phyloP scores from a whole-genome alignment of 2,888 invertebrate species.

The Charanyca ferruginea region DNA sequence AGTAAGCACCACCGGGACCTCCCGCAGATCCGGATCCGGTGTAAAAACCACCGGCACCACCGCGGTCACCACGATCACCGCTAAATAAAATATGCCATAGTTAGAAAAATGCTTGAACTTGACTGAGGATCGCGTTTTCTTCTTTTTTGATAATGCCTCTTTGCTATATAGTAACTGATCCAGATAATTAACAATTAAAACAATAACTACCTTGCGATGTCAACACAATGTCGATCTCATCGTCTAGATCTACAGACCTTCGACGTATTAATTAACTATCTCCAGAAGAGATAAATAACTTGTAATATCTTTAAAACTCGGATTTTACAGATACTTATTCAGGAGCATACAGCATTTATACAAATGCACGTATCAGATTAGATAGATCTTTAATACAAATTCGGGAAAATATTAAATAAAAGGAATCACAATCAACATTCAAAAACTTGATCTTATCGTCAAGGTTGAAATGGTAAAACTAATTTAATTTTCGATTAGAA shows the following conservation, averaged over 20 bases:
- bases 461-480: neutral
- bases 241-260: neutral
- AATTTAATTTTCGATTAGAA: neutral
- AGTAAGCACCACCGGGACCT: conserved; percentile 70
- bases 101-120: neutral
- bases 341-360: neutral
- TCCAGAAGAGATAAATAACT: neutral
- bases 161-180: neutral
- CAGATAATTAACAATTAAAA: neutral
- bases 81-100: conserved; percentile 61
- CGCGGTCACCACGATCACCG: conserved; percentile 84
- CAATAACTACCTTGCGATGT: neutral
- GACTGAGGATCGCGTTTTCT: neutral
- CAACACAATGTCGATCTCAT: neutral
- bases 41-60: conserved; percentile 81
- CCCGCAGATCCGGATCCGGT: conserved; percentile 71
- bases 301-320: neutral
- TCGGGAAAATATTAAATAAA: conserved; percentile 4
- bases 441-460: neutral
- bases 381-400: neutral
- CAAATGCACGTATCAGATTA: neutral
- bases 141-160: neutral
- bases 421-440: conserved; percentile 3
- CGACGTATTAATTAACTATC: neutral
- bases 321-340: neutral